A percentile compares a stretch with the other conserved stretches of the same genome.
phyloP scores from a whole-genome alignment of 2,888 invertebrate species.

The Chrysomela aeneicollis region DNA sequence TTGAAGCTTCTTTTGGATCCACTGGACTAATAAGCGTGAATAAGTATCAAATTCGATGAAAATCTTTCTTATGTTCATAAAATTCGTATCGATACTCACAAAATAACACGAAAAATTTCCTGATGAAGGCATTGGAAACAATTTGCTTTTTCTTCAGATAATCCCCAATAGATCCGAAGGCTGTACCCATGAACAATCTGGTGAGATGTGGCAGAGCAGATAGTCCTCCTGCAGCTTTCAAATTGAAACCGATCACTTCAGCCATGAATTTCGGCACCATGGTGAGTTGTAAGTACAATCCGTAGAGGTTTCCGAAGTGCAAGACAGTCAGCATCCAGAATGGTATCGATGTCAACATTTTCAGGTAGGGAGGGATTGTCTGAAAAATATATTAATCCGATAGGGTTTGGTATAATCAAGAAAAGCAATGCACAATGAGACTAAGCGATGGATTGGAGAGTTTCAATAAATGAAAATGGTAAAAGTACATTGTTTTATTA shows the following conservation, averaged over 20 bases:
- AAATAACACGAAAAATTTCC: constrained; percentile 49
- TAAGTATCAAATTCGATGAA: no score
- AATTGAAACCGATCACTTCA: constrained; percentile 45
- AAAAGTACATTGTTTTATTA: no score
- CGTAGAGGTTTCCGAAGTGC: constrained; percentile 49
- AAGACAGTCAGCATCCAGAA: constrained; percentile 45
- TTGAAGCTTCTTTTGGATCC: no score
- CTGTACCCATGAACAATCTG: constrained; percentile 46
- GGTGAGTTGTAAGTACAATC: constrained; percentile 42
- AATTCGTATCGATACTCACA: constrained; percentile 43
- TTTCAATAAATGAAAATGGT: no score
- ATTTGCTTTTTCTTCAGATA: constrained; percentile 40
- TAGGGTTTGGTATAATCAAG: no score
- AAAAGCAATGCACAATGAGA: no score
- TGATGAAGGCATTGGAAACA: constrained; percentile 38
- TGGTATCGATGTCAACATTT: constrained; percentile 40
- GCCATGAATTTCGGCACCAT: constrained; percentile 46
- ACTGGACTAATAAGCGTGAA: no score
- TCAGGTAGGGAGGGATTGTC: constrained; percentile 43
- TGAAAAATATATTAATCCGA: constrained; percentile 35
- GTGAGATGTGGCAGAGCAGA: constrained; percentile 49
- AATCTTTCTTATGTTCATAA: no score
- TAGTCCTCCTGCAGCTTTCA: constrained; percentile 47
- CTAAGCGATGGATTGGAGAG: no score
- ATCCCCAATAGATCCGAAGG: constrained; percentile 48